These are phyloP conservation scores for Hemichromis elongatus DNA, from an alignment of 2,113 vertebrate species.

Conservation along the genomic window DNA sequence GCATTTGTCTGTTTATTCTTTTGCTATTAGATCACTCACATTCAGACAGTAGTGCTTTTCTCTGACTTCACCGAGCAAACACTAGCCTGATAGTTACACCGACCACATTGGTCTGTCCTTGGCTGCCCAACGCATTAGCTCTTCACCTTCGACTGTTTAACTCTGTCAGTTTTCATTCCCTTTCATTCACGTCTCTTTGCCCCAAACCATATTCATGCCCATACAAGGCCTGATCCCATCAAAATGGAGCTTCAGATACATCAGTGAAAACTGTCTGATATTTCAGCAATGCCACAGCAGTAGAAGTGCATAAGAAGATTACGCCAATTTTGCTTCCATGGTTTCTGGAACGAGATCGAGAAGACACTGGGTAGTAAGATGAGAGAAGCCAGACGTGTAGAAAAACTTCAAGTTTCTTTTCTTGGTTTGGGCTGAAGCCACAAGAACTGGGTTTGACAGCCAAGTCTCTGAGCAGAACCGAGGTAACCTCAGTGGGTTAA, in stretches of 20 bases:
- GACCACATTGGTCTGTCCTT: background rate
- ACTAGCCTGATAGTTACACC: background rate
- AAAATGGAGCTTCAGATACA: conserved; percentile 30
- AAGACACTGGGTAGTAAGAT: conserved; percentile 19
- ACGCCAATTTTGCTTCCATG: background rate
- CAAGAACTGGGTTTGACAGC: conserved; percentile 62
- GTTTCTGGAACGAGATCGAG: background rate
- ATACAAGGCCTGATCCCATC: conserved; percentile 48
- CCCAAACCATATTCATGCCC: conserved; percentile 54
- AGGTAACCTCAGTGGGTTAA: conserved; percentile 34
- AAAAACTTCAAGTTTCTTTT: conserved; percentile 28
- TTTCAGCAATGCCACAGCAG: conserved; percentile 5
- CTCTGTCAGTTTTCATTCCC: conserved; percentile 52
- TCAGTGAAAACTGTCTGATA: conserved; percentile 14
- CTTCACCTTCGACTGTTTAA: conserved; percentile 29
- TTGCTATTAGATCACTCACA: background rate
- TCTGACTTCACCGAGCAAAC: background rate
- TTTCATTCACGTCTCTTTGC: conserved; percentile 29
- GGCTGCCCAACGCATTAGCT: conserved; percentile 8
- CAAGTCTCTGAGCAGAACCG: conserved; percentile 55
- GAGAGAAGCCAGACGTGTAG: conserved; percentile 57
- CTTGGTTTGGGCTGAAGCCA: conserved; percentile 48
- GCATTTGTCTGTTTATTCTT: background rate
- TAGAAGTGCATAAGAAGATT: conserved; percentile 14
- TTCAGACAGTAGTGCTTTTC: background rate